These are phyloP conservation scores for Tarsius wallacei DNA, from an alignment of 2,797 vertebrate species.

Conservation along the genomic window DNA sequence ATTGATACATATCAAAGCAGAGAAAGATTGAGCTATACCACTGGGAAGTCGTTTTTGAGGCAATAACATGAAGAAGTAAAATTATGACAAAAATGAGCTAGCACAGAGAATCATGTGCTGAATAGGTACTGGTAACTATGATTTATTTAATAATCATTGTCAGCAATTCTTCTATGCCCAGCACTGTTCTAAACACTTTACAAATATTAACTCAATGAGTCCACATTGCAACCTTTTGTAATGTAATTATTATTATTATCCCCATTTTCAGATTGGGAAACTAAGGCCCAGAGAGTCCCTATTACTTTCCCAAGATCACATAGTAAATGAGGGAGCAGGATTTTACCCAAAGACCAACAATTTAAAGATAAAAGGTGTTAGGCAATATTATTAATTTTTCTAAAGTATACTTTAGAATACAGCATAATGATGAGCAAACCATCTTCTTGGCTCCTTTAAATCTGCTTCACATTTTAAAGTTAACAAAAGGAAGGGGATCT, in stretches of 20 bases:
- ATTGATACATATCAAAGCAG: neutral
- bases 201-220: slow-evolving; percentile 2
- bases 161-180: neutral
- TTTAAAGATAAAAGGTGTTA: slow-evolving; percentile 15
- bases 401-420: neutral
- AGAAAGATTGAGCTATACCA: neutral
- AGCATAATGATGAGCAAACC: neutral
- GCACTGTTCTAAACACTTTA: neutral
- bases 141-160: slow-evolving; percentile 26
- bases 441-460: slow-evolving; percentile 14
- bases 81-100: slow-evolving; percentile 11
- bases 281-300: neutral
- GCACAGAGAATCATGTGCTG: neutral
- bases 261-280: neutral
- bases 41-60: neutral
- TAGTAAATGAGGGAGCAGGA: neutral
- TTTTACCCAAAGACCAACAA: neutral
- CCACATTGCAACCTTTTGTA: neutral
- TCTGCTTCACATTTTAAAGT: slow-evolving; percentile 51
- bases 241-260: neutral
- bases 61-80: slow-evolving; percentile 36
- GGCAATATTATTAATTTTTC: neutral
- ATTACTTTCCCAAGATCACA: neutral
- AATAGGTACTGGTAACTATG: neutral
- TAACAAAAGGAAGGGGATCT: neutral